These are phyloP conservation scores for Carcharodon carcharias DNA, from an alignment of 2,797 vertebrate genomes.

Conservation along the genomic window DNA sequence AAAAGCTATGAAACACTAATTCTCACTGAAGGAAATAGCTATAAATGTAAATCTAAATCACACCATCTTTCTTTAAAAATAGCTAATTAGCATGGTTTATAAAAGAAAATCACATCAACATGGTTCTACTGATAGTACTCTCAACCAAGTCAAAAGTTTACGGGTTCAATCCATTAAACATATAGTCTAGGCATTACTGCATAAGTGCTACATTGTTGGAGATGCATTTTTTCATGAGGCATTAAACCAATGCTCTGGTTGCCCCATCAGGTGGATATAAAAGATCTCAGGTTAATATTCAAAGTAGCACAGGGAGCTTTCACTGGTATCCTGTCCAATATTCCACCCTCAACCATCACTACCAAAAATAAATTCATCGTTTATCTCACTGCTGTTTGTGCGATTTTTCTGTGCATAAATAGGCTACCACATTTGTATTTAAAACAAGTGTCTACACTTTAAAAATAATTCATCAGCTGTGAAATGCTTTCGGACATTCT, in stretches of 20 bases:
- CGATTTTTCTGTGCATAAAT: not conserved
- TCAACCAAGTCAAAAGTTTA: not conserved
- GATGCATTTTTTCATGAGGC: not conserved
- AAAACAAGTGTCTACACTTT: not conserved
- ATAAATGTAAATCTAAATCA: not conserved
- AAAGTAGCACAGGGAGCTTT: not conserved
- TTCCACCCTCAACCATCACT: not conserved
- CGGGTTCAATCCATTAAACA: not conserved
- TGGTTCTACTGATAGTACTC: not conserved
- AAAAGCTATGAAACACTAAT: not conserved
- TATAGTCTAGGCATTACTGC: not conserved
- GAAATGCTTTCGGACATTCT: not conserved
- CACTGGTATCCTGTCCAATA: not conserved
- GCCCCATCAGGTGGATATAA: not conserved
- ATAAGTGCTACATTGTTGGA: not conserved
- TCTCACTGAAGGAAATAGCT: not conserved
- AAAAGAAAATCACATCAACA: not conserved
- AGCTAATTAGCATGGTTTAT: not conserved
- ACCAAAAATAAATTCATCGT: not conserved
- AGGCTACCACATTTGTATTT: not conserved
- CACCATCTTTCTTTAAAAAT: not conserved
- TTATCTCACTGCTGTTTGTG: not conserved
- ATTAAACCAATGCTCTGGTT: not conserved
- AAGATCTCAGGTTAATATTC: not conserved
- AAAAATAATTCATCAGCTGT: not conserved